Percentiles rank a stretch among this genome's conserved stretches.
Evolutionary conservation across 2,113 vertebrate species (phyloP).

Genomic region (Andinoacara biseriatus): DNA sequence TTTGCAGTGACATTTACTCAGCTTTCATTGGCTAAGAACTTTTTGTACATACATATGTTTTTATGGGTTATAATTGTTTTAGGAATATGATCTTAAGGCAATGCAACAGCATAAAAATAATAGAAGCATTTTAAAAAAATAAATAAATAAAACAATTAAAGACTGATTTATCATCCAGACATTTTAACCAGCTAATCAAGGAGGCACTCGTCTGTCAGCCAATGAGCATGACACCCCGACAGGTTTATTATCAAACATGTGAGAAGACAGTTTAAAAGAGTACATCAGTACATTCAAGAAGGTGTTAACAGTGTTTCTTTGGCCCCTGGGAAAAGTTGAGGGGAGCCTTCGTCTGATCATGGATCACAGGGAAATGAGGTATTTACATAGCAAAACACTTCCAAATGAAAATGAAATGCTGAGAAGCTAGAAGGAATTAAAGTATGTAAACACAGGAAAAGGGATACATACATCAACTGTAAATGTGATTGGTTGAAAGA

Average conservation of each 20-base stretch:
- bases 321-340: conserved; percentile 21
- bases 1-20: neutral
- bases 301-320: conserved; percentile 20
- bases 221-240: conserved; percentile 13
- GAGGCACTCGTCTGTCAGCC: conserved; percentile 20
- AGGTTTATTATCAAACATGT: conserved; percentile 48
- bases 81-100: neutral
- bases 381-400: conserved; percentile 38
- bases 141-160: no score
- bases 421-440: neutral
- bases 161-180: neutral
- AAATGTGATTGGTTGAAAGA: neutral
- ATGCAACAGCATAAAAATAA: neutral
- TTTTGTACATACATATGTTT: neutral
- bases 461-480: neutral
- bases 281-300: conserved; percentile 35
- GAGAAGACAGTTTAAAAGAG: conserved; percentile 17
- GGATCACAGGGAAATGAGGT: conserved; percentile 47
- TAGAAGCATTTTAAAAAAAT: neutral
- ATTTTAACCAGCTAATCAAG: conserved; percentile 17
- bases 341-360: conserved; percentile 43
- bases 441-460: conserved; percentile 6
- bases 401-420: conserved; percentile 44
- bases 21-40: no score
- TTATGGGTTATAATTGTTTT: neutral